Conservation (phyloP, 2,113 vertebrate species). For the Argyrosomus japonicus region DNA sequence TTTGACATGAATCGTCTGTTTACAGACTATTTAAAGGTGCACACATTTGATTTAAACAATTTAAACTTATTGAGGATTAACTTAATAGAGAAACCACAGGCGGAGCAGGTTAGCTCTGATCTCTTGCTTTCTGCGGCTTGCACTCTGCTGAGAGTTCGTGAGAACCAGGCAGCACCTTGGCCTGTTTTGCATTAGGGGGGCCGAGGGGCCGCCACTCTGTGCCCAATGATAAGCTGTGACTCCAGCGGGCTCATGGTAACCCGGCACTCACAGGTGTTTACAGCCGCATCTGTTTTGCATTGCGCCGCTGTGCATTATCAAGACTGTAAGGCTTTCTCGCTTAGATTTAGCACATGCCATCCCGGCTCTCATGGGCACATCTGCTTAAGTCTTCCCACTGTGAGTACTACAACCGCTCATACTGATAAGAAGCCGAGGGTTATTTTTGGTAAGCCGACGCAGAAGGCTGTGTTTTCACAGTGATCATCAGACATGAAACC, state of each 20-base stretch:
- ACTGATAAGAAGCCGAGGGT: slow-evolving; percentile 10
- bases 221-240: slow-evolving; percentile 75
- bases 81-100: slow-evolving; percentile 53
- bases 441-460: not conserved
- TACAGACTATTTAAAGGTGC: slow-evolving; percentile 27
- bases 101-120: slow-evolving; percentile 44
- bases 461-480: not conserved
- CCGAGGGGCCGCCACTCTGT: slow-evolving; percentile 65
- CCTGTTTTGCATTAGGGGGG: slow-evolving; percentile 82
- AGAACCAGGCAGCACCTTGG: slow-evolving; percentile 58
- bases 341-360: slow-evolving; percentile 63
- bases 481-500: not conserved
- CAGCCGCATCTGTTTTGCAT: slow-evolving; percentile 81
- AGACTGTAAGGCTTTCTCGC: slow-evolving; percentile 48
- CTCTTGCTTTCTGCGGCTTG: slow-evolving; percentile 31
- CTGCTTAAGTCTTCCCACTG: slow-evolving; percentile 33
- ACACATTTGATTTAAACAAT: slow-evolving; percentile 36
- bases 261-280: slow-evolving; percentile 83
- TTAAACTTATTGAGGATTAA: slow-evolving; percentile 41
- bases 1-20: slow-evolving; percentile 40
- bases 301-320: slow-evolving; percentile 51
- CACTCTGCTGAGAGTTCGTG: slow-evolving; percentile 63
- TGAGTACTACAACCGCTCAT: not conserved
- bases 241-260: slow-evolving; percentile 57
- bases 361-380: slow-evolving; percentile 34